Evolutionary conservation across 2,888 invertebrate species (phyloP).

Genomic region (Apamea epomidion): DNA sequence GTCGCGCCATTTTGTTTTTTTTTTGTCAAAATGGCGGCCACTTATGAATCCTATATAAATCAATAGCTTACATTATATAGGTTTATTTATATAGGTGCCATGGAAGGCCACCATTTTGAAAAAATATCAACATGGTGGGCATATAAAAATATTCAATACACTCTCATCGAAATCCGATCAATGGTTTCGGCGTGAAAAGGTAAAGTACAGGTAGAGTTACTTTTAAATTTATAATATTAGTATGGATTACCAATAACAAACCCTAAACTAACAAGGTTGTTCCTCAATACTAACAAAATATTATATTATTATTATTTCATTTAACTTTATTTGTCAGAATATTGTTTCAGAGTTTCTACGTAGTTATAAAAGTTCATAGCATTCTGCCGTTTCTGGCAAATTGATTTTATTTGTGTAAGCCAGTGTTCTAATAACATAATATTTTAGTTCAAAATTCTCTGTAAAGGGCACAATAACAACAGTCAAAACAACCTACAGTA

Average conservation of each 20-base stretch:
- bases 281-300: conserved; percentile 1
- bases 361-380: not conserved
- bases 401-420: not conserved
- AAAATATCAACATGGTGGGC: not conserved
- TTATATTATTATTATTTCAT: not conserved
- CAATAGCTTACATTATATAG: too few relatives aligned
- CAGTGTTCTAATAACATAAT: not conserved
- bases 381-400: not conserved
- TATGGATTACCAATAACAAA: not conserved
- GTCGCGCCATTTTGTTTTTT: not conserved
- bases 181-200: not conserved
- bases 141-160: not conserved
- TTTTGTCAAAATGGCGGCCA: too few relatives aligned
- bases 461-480: conserved; percentile 1
- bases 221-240: not conserved
- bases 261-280: not conserved
- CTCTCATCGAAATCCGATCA: not conserved
- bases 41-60: too few relatives aligned
- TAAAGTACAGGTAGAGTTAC: not conserved
- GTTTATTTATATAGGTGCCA: too few relatives aligned
- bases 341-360: not conserved
- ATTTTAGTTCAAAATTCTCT: not conserved
- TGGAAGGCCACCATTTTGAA: not conserved
- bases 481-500: not conserved
- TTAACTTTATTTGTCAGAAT: not conserved